Base-by-base conservation (phyloP, 2,113 vertebrate genomes). In the Onychostoma macrolepis region DNA sequence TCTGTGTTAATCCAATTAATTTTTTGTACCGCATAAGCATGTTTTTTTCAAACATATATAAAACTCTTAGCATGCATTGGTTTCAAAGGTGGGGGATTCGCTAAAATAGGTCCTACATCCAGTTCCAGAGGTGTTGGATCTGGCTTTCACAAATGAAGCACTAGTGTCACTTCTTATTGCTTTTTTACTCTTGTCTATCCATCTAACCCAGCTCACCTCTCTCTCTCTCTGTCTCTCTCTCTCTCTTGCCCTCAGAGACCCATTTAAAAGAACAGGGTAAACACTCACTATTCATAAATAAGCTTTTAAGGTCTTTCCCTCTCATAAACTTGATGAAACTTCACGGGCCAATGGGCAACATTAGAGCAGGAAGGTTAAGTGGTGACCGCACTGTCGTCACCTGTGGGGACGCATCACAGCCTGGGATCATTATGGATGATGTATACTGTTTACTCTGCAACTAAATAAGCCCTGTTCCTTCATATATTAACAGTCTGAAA, bases 231-330 rank as follows among this genome's bases (percentile, higher is more conserved):
- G 67, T 79, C 63, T 86, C 85, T 80, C 85, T 89, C 80, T 79
- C 7, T 36, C 86, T n/a, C 76, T 84, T 61, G 85, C 83, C 80
- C 78, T 87, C 80, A 33, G 5, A 80, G 84, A 88, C 92, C 90
- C 91, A 91, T 94, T 94, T 93, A 94, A 87, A 91, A 88, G 90
- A 91, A 86, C 88, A 94, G 91, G 91, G 91, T 93, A 95, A 95
- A 94, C 93, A 94, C 80, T 58, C 65, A 87, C 92, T 94, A 87
- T 95, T 95, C 92, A 93, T 92, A 92, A 93, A 80, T 89, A 90
- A 90, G 91, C 93, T 94, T 94, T 94, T 91, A 93, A 87, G 91
- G 87, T 86, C 86, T 77, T 67, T 91, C 90, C 85, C 38, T 88
- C 93, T 93, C 93, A 90, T 94, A 94, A 93, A 94, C 89, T 89